Percentiles rank a stretch among this genome's conserved stretches.
These are phyloP conservation scores for Notothenia rossii DNA, from an alignment of 2,113 vertebrate genomes.

Conservation along the genomic window DNA sequence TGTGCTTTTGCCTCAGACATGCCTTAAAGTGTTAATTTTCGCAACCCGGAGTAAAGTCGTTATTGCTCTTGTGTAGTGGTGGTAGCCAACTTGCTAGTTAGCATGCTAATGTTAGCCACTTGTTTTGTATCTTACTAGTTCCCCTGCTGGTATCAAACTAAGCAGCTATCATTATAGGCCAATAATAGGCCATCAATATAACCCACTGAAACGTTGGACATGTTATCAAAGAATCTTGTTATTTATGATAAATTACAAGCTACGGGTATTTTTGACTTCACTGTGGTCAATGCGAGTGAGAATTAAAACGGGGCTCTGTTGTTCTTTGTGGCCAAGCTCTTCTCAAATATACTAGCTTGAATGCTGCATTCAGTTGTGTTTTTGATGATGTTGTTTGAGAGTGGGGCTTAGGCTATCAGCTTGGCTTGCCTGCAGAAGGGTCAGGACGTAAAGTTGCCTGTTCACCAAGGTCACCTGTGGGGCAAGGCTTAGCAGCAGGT, in stretches of 20 bases:
- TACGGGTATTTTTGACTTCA: background rate
- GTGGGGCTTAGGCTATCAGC: background rate
- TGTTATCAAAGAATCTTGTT: background rate
- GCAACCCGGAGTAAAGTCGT: conserved; percentile 22
- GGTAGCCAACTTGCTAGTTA: conserved; percentile 45
- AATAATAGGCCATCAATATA: background rate
- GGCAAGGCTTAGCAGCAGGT: conserved; percentile 70
- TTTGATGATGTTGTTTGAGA: conserved; percentile 19
- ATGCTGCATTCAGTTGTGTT: conserved; percentile 14
- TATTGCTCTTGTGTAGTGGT: conserved; percentile 7
- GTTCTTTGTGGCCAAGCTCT: conserved; percentile 47
- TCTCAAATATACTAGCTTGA: conserved; percentile 21
- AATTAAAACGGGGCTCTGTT: conserved; percentile 32
- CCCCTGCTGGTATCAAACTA: background rate
- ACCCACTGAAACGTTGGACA: rapidly evolving
- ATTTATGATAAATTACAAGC: background rate
- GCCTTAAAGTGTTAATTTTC: conserved; percentile 1
- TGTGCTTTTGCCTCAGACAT: background rate
- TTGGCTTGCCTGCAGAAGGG: conserved; percentile 4
- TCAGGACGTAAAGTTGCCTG: conserved; percentile 45
- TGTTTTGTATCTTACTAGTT: conserved; percentile 62
- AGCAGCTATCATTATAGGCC: background rate
- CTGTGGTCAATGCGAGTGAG: conserved; percentile 39
- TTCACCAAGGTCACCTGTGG: conserved; percentile 78
- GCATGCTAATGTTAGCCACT: conserved; percentile 71